phyloP scores from a whole-genome alignment of 2,797 vertebrate species.

The Pseudotriccus pelzelni region DNA sequence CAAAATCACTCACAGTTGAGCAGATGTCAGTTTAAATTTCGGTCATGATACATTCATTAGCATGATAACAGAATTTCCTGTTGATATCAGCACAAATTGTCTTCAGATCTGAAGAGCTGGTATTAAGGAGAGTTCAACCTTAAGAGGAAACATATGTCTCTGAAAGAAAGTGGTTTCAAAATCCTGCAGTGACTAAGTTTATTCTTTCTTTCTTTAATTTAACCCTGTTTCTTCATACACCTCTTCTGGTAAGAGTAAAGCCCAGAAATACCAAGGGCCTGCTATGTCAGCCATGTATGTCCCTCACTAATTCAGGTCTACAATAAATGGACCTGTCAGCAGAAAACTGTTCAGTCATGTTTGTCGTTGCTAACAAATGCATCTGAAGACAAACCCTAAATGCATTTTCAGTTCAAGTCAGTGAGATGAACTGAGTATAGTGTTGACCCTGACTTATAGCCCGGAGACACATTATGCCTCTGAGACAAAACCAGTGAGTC shows the following conservation, averaged over 20 bases:
- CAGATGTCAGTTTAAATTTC: not conserved
- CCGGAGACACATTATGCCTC: not conserved
- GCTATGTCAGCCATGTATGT: not conserved
- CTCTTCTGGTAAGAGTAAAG: not conserved
- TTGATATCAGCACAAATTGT: not conserved
- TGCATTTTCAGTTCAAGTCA: not conserved
- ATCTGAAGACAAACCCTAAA: not conserved
- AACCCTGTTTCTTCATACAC: not conserved
- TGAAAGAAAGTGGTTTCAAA: not conserved
- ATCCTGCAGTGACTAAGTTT: not conserved
- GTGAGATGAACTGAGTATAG: not conserved
- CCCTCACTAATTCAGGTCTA: not conserved
- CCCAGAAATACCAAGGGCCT: not conserved
- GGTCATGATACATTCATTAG: not conserved
- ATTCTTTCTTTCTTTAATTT: not conserved
- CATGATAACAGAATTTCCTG: constrained; percentile 2
- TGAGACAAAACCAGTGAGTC: not conserved
- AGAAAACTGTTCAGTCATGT: not conserved
- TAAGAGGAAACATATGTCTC: constrained; percentile 1
- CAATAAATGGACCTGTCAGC: not conserved
- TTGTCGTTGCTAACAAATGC: not conserved
- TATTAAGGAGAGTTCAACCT: not conserved
- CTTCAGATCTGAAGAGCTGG: not conserved
- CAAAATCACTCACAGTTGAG: not conserved
- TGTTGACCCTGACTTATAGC: not conserved